phyloP scores from a whole-genome alignment of 2,113 vertebrate genomes.

The Echinops telfairi region DNA sequence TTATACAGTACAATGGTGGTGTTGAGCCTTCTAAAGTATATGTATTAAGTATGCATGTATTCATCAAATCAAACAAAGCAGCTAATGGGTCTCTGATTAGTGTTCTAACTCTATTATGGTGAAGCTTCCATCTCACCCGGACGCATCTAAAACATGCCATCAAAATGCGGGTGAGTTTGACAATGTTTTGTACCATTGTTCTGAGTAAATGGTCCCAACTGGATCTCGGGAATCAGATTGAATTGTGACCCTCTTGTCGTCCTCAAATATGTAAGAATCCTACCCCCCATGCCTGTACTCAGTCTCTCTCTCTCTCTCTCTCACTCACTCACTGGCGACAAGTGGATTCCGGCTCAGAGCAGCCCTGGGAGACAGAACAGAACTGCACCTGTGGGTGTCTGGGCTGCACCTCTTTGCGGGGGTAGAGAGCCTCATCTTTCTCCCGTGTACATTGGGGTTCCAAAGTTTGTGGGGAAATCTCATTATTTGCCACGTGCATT shows the following conservation, averaged over 20 bases:
- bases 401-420: too few species aligned
- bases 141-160: conserved; percentile 32
- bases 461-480: too few species aligned
- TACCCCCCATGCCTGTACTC: background rate
- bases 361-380: too few species aligned
- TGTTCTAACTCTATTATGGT: conserved; percentile 58
- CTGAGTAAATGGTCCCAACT: background rate
- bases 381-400: too few species aligned
- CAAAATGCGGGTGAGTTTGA: conserved; percentile 29
- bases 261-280: background rate
- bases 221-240: background rate
- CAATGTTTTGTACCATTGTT: background rate
- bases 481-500: too few species aligned
- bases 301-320: too few species aligned
- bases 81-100: conserved; percentile 75
- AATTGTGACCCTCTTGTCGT: background rate
- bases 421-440: too few species aligned
- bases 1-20: conserved; percentile 57
- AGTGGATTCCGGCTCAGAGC: too few species aligned
- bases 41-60: conserved; percentile 77
- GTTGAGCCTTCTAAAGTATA: conserved; percentile 43
- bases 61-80: conserved; percentile 78
- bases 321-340: too few species aligned
- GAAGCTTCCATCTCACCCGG: conserved; percentile 54
- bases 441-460: too few species aligned